Base-by-base conservation (phyloP, 1,140 invertebrate species). In the Hypsibius dujardini region DNA sequence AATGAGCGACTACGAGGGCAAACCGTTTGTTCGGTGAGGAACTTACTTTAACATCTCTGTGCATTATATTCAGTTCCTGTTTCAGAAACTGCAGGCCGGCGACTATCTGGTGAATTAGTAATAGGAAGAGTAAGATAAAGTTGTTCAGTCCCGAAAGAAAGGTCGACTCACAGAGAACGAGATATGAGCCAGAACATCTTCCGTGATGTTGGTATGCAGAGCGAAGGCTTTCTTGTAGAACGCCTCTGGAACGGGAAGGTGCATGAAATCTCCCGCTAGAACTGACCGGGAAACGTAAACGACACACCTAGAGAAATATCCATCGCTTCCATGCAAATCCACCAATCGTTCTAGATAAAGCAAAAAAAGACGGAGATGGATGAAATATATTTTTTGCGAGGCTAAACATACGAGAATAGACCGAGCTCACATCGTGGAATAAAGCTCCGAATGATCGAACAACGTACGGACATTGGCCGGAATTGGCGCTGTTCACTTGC, bases 321-420 rank as follows among this genome's bases (percentile, higher is more conserved):
- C 96, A 99, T 98, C 40, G 98, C 84, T 81, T 99, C 95, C 96
- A 99, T 99, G 79, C 94, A 98, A 77, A 99, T 98, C 94, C 95
- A 97, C 78, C 94, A 95, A 80, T 98, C 94, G 72, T 93, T 93
- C 80, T 84, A 74, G 69, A 67, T 67, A 3, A 67, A 67, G 3
- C 12, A 15, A 28, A 28, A 28, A 28, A 28, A 28, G 28, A 28
- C 28, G 28, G 28, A 28, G 28, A 28, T 28, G 28, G 28, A 28
- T 28, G 28, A 28, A 28, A 28, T 28, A 28, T 28, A 28, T 28
- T 28, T 28, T 28, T 28, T 28, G 28, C 28, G 28, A 28, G 28
- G 28, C 28, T 28, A 28, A 28, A 28, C 28, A 28, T 28, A 28
- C 28, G 28, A 28, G 28, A 28, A 28, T 28, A 28, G 28, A 28